phyloP scores from a whole-genome alignment of 2,888 invertebrate genomes.

The Lasius fuliginosus region DNA sequence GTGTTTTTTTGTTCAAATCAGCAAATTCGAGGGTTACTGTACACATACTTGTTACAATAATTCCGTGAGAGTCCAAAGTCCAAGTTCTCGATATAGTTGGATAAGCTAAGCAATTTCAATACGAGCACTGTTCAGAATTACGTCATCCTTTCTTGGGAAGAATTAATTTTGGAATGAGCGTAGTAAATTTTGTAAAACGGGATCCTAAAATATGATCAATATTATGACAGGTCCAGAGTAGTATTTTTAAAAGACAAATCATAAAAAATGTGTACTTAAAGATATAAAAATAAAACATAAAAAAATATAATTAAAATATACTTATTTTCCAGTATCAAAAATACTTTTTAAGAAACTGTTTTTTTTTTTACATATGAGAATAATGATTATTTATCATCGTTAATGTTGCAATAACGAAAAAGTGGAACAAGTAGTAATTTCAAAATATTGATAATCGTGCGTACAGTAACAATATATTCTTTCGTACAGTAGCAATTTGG shows the following conservation, averaged over 20 bases:
- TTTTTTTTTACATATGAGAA: not conserved
- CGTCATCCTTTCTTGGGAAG: constrained; percentile 48
- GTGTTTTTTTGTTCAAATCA: not conserved
- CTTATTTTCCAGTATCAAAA: not conserved
- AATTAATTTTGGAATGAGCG: constrained; percentile 55
- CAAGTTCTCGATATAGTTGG: not conserved
- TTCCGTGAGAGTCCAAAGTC: constrained; percentile 34
- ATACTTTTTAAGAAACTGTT: not conserved
- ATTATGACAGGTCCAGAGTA: not conserved
- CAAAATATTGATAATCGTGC: not conserved
- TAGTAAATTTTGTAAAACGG: not conserved
- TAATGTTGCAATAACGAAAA: not conserved
- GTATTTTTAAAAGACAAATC: not conserved
- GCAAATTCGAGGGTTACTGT: not conserved
- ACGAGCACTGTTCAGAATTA: constrained; percentile 36
- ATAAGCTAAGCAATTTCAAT: constrained; percentile 24
- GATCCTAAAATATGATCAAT: not conserved
- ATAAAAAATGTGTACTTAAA: not conserved
- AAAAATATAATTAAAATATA: not conserved
- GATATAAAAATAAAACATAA: not conserved
- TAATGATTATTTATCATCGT: not conserved
- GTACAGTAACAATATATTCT: not conserved
- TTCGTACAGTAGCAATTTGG: not conserved
- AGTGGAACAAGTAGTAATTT: not conserved
- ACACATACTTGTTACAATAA: constrained; percentile 11